Conservation (phyloP, 2,113 vertebrate species). For the Gavia stellata region DNA sequence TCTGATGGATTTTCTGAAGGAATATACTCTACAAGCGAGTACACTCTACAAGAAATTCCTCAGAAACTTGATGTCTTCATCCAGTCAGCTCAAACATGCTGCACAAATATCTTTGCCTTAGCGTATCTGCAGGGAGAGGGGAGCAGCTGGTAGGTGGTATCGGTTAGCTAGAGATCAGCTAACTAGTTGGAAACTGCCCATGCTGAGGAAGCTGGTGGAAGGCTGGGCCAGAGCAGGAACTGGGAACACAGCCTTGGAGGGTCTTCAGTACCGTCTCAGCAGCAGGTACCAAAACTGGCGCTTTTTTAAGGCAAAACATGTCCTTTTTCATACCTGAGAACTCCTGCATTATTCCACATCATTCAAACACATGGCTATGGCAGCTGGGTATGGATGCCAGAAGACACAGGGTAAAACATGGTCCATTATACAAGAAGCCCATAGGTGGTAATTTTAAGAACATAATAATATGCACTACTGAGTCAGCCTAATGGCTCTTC, state of each 20-base stretch:
- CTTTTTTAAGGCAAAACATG: neutral
- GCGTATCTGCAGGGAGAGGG: neutral
- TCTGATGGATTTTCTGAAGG: neutral
- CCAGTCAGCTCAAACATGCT: neutral
- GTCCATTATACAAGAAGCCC: neutral
- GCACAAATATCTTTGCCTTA: neutral
- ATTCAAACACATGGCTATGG: neutral
- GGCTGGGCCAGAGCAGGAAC: neutral
- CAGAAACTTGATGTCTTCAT: neutral
- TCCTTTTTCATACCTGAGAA: neutral
- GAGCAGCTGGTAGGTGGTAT: neutral
- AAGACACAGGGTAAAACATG: neutral
- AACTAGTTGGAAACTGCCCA: neutral
- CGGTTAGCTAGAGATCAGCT: neutral
- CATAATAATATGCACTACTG: neutral
- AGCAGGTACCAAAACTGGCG: neutral
- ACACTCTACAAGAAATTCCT: neutral
- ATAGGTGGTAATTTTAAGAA: neutral
- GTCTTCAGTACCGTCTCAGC: neutral
- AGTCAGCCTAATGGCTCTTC: neutral
- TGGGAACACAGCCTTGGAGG: neutral
- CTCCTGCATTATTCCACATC: neutral
- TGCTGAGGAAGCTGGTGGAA: neutral
- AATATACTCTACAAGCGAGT: neutral
- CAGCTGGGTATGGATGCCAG: neutral